These are phyloP conservation scores for Philereme vetulata DNA, from an alignment of 2,888 invertebrate species.

Conservation along the genomic window DNA sequence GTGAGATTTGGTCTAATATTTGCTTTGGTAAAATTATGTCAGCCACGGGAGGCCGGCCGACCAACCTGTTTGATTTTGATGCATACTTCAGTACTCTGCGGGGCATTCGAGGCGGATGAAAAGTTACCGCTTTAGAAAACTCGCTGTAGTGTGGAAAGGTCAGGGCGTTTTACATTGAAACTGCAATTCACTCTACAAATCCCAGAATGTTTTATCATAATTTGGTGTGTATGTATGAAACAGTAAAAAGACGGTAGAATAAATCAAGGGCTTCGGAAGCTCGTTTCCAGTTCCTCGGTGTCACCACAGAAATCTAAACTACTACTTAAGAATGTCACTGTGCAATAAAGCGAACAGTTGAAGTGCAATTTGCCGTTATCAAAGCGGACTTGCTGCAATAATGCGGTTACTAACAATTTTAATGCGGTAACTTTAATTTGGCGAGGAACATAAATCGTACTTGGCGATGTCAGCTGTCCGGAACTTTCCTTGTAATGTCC, in stretches of 20 bases:
- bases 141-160: slow-evolving; percentile 27
- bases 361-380: slow-evolving; percentile 53
- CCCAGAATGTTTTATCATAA: not conserved
- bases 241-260: not conserved
- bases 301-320: not conserved
- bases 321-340: not conserved
- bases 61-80: slow-evolving; percentile 79
- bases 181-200: slow-evolving; percentile 6
- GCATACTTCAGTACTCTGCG: slow-evolving; percentile 72
- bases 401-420: slow-evolving; percentile 75
- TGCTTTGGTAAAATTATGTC: slow-evolving; percentile 76
- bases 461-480: slow-evolving; percentile 80
- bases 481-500: slow-evolving; percentile 81
- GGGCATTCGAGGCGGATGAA: slow-evolving; percentile 55
- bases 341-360: not conserved
- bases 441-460: slow-evolving; percentile 76
- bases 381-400: slow-evolving; percentile 78
- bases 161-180: slow-evolving; percentile 24
- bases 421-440: slow-evolving; percentile 78
- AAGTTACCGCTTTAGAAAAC: slow-evolving; percentile 43
- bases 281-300: slow-evolving; percentile 8
- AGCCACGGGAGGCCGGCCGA: slow-evolving; percentile 60
- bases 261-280: slow-evolving; percentile 1
- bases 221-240: not conserved
- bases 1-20: slow-evolving; percentile 76